Conservation (phyloP, 2,888 invertebrate genomes). For the Caradrina kadenii region DNA sequence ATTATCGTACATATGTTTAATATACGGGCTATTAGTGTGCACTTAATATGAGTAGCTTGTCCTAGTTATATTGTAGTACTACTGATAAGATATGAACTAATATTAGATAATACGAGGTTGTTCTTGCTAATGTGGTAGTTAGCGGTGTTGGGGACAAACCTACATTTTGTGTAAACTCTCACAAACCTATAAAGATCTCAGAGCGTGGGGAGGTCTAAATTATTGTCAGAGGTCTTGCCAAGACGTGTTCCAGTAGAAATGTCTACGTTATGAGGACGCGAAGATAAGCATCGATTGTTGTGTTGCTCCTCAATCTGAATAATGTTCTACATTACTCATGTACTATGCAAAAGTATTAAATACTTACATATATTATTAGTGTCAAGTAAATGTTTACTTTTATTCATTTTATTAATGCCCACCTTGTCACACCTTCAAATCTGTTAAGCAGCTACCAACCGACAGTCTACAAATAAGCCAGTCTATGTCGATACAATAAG, state of each 20-base stretch:
- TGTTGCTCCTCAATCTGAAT: background rate
- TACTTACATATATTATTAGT: no score
- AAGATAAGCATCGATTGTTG: background rate
- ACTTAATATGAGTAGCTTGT: conserved; percentile 8
- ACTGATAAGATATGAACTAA: conserved; percentile 13
- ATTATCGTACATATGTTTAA: conserved; percentile 43
- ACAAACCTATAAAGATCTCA: background rate
- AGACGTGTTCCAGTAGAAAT: background rate
- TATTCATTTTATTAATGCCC: no score
- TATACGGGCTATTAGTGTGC: conserved; percentile 21
- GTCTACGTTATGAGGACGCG: background rate
- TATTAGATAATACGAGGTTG: background rate
- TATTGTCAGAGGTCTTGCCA: background rate
- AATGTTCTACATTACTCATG: no score
- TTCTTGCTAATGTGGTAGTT: background rate
- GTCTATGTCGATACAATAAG: conserved; percentile 10
- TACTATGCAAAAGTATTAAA: no score
- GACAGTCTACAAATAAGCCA: background rate
- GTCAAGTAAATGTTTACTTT: no score
- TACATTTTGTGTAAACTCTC: background rate
- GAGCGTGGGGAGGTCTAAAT: background rate
- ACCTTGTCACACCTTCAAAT: no score
- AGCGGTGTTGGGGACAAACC: background rate
- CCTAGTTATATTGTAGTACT: conserved; percentile 2
- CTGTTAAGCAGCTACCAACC: background rate